These are phyloP conservation scores for Drosophila lacteicornis DNA, from an alignment of 1,140 invertebrate species.

Conservation along the genomic window DNA sequence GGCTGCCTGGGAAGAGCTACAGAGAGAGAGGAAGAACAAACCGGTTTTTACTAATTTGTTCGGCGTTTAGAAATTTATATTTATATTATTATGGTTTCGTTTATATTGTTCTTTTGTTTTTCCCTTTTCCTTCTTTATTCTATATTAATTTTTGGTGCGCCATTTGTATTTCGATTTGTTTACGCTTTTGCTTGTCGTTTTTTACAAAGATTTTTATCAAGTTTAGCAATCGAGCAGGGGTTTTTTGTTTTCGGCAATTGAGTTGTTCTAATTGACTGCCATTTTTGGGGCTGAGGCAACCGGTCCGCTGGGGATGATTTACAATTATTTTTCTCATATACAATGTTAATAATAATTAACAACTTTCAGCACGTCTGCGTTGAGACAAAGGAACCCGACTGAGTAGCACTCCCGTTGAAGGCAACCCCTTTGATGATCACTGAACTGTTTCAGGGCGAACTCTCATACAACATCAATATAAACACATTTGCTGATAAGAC, in stretches of 20 bases:
- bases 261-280: constrained; percentile 45
- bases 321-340: constrained; percentile 7
- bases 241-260: constrained; percentile 39
- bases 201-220: constrained; percentile 28
- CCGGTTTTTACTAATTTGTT: constrained; percentile 66
- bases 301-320: constrained; percentile 26
- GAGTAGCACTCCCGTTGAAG: constrained; percentile 20
- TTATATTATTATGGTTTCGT: constrained; percentile 37
- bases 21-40: constrained; percentile 38
- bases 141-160: constrained; percentile 59
- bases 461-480: constrained; percentile 15
- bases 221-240: constrained; percentile 21
- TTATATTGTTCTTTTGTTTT: constrained; percentile 17
- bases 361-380: constrained; percentile 23
- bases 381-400: constrained; percentile 35
- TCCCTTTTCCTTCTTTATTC: constrained; percentile 12
- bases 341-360: constrained; percentile 40
- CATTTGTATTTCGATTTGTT: constrained; percentile 62
- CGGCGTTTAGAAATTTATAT: constrained; percentile 47
- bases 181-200: constrained; percentile 40
- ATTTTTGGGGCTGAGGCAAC: constrained; percentile 33
- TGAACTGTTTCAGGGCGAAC: constrained; percentile 12
- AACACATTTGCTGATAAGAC: constrained; percentile 29
- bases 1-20: background rate
- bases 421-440: constrained; percentile 7